Evolutionary conservation across 1,140 invertebrate genomes (phyloP), one percentile per base, ranked within the genome.

Genomic region (Drosophila obscura): DNA sequence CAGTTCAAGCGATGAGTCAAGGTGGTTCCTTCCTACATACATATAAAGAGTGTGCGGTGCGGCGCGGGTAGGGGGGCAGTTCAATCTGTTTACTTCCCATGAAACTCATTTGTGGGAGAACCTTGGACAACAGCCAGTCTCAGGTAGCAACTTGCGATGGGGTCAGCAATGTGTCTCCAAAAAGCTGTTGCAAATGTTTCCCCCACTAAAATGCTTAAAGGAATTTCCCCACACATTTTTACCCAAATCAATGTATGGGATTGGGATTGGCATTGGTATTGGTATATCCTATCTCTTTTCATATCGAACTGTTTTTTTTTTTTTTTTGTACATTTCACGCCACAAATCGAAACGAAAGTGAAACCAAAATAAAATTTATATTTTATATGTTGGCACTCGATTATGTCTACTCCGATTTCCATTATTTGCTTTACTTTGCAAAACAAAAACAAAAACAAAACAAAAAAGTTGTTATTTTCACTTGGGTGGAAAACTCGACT

Each of bases 1-100:
- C 56, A 85, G 77, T 80, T 85, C 77, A 74, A 67, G 48, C 52
- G 71, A 78, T 87, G 75, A 87, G 74, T 87, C 82, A 87, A 87
- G 82, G 75, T 65, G 61, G 62, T 73, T 56, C 60, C 26, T 60
- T 64, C 61, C 66, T 52, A 68, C 19, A 19, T 52, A 68, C 19
- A 19, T 19, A 19, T 19, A 19, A 19, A 19, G 19, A 19, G 19
- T 19, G 19, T 19, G 19, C 19, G 19, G 19, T 19, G 19, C 19
- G 0, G 19, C 19, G 0, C 1, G 19, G 19, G n/a, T n/a, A n/a
- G 46, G 56, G 35, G 43, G 8, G 62, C 31, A 63, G 19, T 19
- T 19, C n/a, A 71, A 71, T 65, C 51, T 35, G 45, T 71, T 35
- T 16, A 15, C 19, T 46, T 16, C 22, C 16, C 46, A 35, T 48